Percentiles rank a stretch among this genome's conserved stretches.
Conservation (phyloP, 2,113 vertebrate genomes). For the Centropus unirufus region DNA sequence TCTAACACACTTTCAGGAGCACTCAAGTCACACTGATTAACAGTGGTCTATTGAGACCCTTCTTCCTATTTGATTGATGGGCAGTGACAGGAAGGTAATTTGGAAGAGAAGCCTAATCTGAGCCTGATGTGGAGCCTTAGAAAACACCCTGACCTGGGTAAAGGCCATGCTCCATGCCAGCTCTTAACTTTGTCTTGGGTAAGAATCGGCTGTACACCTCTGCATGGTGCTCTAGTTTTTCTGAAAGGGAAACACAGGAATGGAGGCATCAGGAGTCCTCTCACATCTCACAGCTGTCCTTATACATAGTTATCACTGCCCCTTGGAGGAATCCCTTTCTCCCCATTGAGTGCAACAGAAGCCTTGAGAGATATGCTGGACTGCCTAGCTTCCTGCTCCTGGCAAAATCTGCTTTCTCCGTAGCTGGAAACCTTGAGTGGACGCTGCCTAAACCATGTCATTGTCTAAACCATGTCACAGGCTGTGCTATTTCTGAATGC, state of each 20-base stretch:
- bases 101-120: background rate
- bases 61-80: background rate
- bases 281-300: background rate
- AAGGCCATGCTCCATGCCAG: background rate
- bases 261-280: background rate
- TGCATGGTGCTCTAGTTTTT: background rate
- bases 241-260: background rate
- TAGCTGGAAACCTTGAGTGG: background rate
- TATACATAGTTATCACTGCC: accelerated
- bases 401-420: background rate
- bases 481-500: background rate
- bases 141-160: background rate
- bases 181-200: background rate
- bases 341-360: accelerated
- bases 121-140: background rate
- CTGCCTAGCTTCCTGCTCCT: background rate
- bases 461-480: background rate
- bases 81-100: background rate
- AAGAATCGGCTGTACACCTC: background rate
- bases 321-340: background rate
- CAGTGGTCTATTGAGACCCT: background rate
- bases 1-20: background rate
- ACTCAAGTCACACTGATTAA: background rate
- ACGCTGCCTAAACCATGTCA: background rate
- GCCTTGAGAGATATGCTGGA: background rate